Evolutionary conservation across 2,113 vertebrate genomes (phyloP).

Genomic region (Chamaea fasciata): DNA sequence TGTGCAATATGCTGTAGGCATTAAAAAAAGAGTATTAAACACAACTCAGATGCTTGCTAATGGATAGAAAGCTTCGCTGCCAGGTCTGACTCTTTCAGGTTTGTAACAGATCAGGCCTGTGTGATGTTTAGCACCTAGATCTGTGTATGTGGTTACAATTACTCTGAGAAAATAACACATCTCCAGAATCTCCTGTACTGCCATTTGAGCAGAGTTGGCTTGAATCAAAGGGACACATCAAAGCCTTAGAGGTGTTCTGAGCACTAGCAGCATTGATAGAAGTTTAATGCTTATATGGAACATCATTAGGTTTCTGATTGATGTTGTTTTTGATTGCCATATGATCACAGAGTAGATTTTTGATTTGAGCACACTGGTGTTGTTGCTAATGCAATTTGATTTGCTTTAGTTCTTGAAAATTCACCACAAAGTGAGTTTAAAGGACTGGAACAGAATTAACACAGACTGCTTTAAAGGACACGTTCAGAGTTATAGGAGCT

Average conservation of each 20-base stretch:
- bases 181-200: not conserved
- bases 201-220: not conserved
- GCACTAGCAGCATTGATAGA: not conserved
- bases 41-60: not conserved
- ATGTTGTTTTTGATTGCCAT: not conserved
- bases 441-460: not conserved
- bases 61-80: not conserved
- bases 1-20: conserved; percentile 26
- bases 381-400: not conserved
- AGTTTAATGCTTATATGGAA: not conserved
- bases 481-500: not conserved
- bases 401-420: not conserved
- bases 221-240: not conserved
- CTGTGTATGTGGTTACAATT: not conserved
- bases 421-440: not conserved
- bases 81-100: not conserved
- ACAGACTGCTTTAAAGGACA: not conserved
- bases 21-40: not conserved
- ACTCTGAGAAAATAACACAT: not conserved
- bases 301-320: not conserved
- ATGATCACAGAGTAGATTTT: not conserved
- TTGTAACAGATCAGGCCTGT: not conserved
- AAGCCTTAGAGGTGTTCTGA: not conserved
- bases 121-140: not conserved
- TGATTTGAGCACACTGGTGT: not conserved